Evolutionary conservation across 2,888 invertebrate species (phyloP), one percentile per base, ranked within the genome.

Genomic region (Andrena camellia): DNA sequence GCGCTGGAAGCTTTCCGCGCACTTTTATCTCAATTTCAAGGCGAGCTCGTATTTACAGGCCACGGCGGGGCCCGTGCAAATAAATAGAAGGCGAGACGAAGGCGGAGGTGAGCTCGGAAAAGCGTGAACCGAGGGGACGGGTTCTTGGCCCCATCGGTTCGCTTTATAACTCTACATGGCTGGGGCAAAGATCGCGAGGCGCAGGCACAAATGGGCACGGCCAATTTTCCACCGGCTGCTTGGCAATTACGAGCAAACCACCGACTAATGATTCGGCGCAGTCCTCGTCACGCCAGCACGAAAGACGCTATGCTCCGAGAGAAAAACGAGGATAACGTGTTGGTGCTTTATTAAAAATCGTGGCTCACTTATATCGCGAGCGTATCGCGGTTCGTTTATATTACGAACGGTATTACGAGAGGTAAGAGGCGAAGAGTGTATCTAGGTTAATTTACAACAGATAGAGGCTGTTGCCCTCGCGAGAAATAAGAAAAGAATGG

Each of bases 91-190:
- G 17, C 7, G 35, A 31, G 33, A 60, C 60, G 64, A 31, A 62
- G 73, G 71, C 1, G 35, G 64, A 78, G 76, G 70, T 83, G 79
- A 84, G 85, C 86, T 87, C 85, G 83, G 76, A 84, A 89, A 83
- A 89, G 86, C 87, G 83, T 83, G 85, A 88, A 87, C 60, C 66
- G 42, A 42, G 42, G 42, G 13, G 42, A 42, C 73, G 59, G 67
- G 26, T 70, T 35, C 67, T 54, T n/a, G 50, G 23, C 52, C 73
- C 70, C 72, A 62, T 79, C 69, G 75, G 79, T 71, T 66, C 48
- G 72, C 59, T n/a, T 10, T 23, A 8, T 57, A 69, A 72, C 29
- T 57, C 29, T 52, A 31, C 60, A 57, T 67, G 52, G 26, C 63
- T 48, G 42, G 23, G 63, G 26, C 64, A 72, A 84, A 48, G 78